These are phyloP conservation scores for Tylochromis polylepis DNA, from an alignment of 2,113 vertebrate genomes.

Conservation along the genomic window DNA sequence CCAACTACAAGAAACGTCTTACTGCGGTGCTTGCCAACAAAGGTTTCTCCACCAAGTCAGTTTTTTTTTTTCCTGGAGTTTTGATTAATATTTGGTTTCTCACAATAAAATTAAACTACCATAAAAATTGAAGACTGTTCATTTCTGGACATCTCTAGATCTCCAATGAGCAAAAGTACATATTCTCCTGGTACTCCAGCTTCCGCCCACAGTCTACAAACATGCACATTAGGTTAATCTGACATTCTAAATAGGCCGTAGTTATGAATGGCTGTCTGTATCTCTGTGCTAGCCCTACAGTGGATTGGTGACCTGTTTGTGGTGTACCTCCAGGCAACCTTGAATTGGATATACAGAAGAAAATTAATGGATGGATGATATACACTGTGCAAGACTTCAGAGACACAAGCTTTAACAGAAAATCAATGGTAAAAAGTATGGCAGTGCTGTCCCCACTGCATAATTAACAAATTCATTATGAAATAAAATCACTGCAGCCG, in stretches of 20 bases:
- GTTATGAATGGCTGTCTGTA: background rate
- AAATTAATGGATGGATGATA: background rate
- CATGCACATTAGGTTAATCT: no score
- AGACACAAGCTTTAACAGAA: background rate
- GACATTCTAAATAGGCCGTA: background rate
- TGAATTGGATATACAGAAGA: background rate
- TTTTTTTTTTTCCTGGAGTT: background rate
- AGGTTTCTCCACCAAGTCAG: background rate
- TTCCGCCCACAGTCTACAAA: no score
- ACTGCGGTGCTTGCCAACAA: no score
- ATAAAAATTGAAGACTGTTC: background rate
- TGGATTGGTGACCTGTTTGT: background rate
- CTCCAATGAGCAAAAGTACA: background rate
- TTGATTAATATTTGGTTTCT: background rate
- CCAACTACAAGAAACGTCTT: no score
- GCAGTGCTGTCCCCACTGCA: background rate
- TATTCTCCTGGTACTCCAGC: background rate
- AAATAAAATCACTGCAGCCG: background rate
- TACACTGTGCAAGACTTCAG: background rate
- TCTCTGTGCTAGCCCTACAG: background rate
- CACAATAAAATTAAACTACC: background rate
- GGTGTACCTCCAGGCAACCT: background rate
- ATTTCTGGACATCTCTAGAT: no score
- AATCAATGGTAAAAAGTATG: background rate
- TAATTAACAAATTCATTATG: background rate